Evolutionary conservation across 2,888 invertebrate genomes (phyloP).

Genomic region (Schrankia costaestrigalis): DNA sequence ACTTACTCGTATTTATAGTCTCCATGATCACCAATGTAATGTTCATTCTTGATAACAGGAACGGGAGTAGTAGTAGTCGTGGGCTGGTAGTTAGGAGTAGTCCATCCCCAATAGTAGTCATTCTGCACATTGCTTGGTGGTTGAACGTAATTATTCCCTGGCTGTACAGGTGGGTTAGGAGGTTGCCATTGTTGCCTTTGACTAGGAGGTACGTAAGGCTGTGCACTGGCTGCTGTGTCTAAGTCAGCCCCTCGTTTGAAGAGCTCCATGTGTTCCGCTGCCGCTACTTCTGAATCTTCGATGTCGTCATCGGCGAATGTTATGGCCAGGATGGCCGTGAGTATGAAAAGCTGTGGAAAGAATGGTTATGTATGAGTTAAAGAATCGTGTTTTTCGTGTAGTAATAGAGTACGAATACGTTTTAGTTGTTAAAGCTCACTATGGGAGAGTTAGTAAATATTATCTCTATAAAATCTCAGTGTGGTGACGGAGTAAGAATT

Average conservation of each 20-base stretch:
- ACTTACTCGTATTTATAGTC: constrained; percentile 79
- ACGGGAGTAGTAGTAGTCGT: constrained; percentile 50
- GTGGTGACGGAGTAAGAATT: no score
- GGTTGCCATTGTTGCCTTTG: no score
- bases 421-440: no score
- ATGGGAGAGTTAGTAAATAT: no score
- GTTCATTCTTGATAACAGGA: constrained; percentile 71
- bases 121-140: constrained; percentile 20
- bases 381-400: background rate
- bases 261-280: no score
- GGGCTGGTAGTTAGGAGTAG: constrained; percentile 14
- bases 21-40: constrained; percentile 66
- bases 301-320: constrained; percentile 42
- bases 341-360: constrained; percentile 51
- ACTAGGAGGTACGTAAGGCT: no score
- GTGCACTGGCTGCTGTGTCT: constrained; percentile 39
- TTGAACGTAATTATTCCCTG: constrained; percentile 1
- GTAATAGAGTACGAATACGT: no score
- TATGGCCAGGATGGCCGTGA: constrained; percentile 56
- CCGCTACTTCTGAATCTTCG: constrained; percentile 54
- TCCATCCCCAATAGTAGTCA: constrained; percentile 26
- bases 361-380: constrained; percentile 4
- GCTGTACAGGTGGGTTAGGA: background rate
- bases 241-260: constrained; percentile 37
- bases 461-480: no score